Evolutionary conservation across 64 coral and sea anemone species (phyloP).

Genomic region (Actinia equina): DNA sequence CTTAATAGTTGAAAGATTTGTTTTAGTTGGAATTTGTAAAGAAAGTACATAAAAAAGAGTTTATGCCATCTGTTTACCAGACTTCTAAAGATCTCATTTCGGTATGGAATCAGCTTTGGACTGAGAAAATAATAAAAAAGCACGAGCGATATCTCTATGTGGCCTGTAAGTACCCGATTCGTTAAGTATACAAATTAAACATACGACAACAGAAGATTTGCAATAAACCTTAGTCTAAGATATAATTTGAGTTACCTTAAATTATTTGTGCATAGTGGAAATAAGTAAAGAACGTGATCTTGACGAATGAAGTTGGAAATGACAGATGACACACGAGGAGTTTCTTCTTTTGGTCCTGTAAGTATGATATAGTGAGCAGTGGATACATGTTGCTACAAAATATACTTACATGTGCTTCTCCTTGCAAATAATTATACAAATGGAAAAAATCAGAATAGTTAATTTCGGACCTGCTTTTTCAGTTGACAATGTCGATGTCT

Average conservation of each 20-base stretch:
- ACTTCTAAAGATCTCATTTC: neutral
- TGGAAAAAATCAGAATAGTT: neutral
- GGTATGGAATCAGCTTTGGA: neutral
- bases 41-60: neutral
- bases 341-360: conserved; percentile 12
- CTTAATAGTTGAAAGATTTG: neutral
- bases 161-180: conserved; percentile 4
- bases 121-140: neutral
- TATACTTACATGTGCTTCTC: conserved; percentile 4
- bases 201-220: neutral
- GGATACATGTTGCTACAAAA: neutral
- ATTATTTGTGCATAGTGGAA: conserved; percentile 12
- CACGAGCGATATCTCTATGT: neutral
- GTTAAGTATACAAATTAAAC: neutral
- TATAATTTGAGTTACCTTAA: conserved; percentile 9
- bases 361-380: conserved; percentile 12
- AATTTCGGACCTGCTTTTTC: conserved; percentile 7
- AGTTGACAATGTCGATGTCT: conserved; percentile 11
- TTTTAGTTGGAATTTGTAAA: neutral
- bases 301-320: conserved; percentile 11
- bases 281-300: neutral
- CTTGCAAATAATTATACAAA: conserved; percentile 1
- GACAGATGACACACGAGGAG: neutral
- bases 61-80: neutral
- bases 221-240: neutral